Conservation (phyloP, 1,140 invertebrate species). For the Coptotermes formosanus region DNA sequence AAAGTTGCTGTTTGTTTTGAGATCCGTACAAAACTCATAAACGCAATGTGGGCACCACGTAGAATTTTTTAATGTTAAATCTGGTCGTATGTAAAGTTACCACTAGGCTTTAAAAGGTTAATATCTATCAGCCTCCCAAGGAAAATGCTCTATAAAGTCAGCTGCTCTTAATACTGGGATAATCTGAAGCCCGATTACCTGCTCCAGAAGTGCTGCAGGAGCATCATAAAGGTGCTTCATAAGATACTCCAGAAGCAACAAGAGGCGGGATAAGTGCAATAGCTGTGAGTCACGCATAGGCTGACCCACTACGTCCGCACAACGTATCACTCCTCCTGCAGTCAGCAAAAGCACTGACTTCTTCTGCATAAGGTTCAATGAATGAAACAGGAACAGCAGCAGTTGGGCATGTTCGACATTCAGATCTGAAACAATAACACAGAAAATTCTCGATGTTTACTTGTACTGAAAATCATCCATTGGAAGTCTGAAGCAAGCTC, state of each 20-base stretch:
- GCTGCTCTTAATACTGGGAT: too few relatives aligned
- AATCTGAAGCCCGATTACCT: constrained; percentile 53
- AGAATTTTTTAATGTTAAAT: too few relatives aligned
- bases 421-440: constrained; percentile 62
- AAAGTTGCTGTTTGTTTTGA: too few relatives aligned
- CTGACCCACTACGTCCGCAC: constrained; percentile 57
- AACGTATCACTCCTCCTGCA: constrained; percentile 65
- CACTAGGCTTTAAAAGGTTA: too few relatives aligned
- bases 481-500: too few relatives aligned
- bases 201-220: constrained; percentile 70
- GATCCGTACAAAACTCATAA: too few relatives aligned
- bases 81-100: too few relatives aligned
- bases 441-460: too few relatives aligned
- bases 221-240: constrained; percentile 94
- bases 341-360: constrained; percentile 86
- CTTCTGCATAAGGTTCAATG: constrained; percentile 92
- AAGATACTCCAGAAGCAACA: constrained; percentile 91
- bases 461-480: too few relatives aligned
- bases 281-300: constrained; percentile 66
- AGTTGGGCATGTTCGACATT: constrained; percentile 96
- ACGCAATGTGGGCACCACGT: too few relatives aligned
- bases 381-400: constrained; percentile 90
- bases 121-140: too few relatives aligned
- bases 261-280: constrained; percentile 76
- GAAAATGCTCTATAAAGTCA: too few relatives aligned